A percentile compares a stretch with the other conserved stretches of the same genome.
Evolutionary conservation across 1,140 invertebrate genomes (phyloP).

Genomic region (Drosophila ercepeae): DNA sequence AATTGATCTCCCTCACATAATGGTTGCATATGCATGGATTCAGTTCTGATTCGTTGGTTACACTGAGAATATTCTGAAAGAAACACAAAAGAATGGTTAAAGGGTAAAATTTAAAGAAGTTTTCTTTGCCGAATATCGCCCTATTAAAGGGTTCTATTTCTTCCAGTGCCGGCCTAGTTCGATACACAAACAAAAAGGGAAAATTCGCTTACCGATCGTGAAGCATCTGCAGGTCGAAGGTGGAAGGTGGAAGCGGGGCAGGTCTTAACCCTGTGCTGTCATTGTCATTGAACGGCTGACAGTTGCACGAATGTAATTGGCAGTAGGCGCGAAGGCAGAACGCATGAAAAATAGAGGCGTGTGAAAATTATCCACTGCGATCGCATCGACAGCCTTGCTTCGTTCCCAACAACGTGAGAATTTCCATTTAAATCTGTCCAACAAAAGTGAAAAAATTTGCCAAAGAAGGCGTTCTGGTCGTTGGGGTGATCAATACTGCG

Average conservation of each 20-base stretch:
- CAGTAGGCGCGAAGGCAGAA: constrained; percentile 60
- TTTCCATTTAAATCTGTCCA: constrained; percentile 32
- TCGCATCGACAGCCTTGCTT: constrained; percentile 9
- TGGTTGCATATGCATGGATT: constrained; percentile 29
- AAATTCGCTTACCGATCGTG: constrained; percentile 27
- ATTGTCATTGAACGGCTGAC: constrained; percentile 57
- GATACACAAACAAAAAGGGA: constrained; percentile 10
- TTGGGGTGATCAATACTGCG: constrained; percentile 37
- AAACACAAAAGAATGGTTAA: background rate
- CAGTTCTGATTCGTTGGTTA: constrained; percentile 18
- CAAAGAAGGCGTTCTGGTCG: constrained; percentile 1
- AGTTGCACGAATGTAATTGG: constrained; percentile 62
- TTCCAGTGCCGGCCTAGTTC: constrained; percentile 9
- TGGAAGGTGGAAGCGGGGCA: background rate
- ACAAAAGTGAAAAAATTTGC: constrained; percentile 3
- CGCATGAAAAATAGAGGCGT: constrained; percentile 62
- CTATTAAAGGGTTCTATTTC: background rate
- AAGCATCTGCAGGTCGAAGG: background rate
- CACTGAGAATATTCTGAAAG: background rate
- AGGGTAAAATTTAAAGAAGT: too few relatives aligned
- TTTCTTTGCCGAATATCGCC: background rate
- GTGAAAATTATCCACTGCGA: constrained; percentile 55
- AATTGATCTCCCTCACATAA: constrained; percentile 41
- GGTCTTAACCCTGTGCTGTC: constrained; percentile 52
- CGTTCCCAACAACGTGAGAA: constrained; percentile 32